phyloP scores from a whole-genome alignment of 2,797 vertebrate genomes.

The Leptodactylus fallax region DNA sequence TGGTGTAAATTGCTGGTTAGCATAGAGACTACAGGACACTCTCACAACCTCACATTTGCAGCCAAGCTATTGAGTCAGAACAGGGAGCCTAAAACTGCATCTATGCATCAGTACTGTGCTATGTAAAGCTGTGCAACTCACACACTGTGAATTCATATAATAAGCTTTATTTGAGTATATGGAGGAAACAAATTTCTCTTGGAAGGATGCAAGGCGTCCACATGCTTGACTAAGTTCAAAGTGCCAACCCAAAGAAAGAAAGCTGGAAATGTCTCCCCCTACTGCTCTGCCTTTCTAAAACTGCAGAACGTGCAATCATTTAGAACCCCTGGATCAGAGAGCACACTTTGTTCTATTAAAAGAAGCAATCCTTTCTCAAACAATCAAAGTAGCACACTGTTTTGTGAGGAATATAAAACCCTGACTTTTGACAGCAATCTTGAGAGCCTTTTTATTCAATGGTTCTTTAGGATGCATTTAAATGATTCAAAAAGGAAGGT shows the following conservation, averaged over 20 bases:
- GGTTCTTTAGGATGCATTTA: conserved; percentile 59
- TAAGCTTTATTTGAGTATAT: neutral
- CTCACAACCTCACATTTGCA: no score
- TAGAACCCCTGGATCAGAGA: conserved; percentile 56
- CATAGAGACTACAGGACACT: no score
- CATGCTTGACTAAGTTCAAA: conserved; percentile 31
- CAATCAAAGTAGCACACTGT: conserved; percentile 63
- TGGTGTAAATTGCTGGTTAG: no score
- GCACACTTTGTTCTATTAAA: conserved; percentile 57
- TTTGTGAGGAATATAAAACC: conserved; percentile 55
- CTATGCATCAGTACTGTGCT: no score
- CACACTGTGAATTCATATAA: neutral
- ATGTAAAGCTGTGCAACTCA: no score
- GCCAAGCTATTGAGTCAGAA: no score
- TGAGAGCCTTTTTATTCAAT: conserved; percentile 49
- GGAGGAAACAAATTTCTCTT: neutral
- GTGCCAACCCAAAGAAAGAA: conserved; percentile 25
- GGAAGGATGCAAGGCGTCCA: neutral
- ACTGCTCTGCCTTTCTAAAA: conserved; percentile 41
- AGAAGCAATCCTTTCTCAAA: conserved; percentile 46
- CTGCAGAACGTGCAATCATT: conserved; percentile 46
- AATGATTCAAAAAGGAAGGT: conserved; percentile 51
- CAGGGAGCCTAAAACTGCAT: no score
- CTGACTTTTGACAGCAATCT: conserved; percentile 50
- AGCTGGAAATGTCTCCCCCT: conserved; percentile 48